Percentiles rank a stretch among this genome's conserved stretches.
Evolutionary conservation across 2,113 vertebrate species (phyloP).

Genomic region (Heteronetta atricapilla): DNA sequence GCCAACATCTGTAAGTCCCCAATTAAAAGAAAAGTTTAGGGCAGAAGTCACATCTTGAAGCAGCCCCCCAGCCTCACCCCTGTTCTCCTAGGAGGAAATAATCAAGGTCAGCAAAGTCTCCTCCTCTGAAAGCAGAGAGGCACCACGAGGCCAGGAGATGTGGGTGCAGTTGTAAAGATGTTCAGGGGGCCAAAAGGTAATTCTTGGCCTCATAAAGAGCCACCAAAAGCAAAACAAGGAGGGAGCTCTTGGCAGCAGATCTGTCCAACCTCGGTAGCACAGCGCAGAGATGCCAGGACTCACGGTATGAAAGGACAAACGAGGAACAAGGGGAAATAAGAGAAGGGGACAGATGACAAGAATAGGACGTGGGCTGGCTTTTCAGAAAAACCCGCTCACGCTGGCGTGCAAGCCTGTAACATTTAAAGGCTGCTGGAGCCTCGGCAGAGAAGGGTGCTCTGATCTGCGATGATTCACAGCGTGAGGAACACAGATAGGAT

Average conservation of each 20-base stretch:
- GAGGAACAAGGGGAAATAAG: neutral
- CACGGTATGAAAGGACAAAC: neutral
- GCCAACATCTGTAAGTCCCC: neutral
- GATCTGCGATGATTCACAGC: neutral
- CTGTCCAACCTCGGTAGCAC: rapidly evolving
- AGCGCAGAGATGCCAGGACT: neutral
- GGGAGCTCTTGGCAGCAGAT: neutral
- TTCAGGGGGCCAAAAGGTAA: neutral
- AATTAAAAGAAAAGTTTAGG: neutral
- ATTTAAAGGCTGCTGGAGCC: neutral
- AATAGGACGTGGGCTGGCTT: rapidly evolving
- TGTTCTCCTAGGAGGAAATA: neutral
- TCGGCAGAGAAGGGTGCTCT: neutral
- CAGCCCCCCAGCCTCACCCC: neutral
- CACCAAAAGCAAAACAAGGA: neutral
- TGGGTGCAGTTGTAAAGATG: neutral
- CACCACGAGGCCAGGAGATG: neutral
- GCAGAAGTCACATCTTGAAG: neutral
- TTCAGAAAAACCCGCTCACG: neutral
- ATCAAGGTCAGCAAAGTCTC: neutral
- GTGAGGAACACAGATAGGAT: neutral
- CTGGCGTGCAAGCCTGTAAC: neutral
- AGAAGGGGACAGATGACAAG: neutral
- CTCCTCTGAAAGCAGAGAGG: neutral
- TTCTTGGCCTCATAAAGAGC: neutral